These are phyloP conservation scores for Macquaria australasica DNA, from an alignment of 2,113 vertebrate species.

Conservation along the genomic window DNA sequence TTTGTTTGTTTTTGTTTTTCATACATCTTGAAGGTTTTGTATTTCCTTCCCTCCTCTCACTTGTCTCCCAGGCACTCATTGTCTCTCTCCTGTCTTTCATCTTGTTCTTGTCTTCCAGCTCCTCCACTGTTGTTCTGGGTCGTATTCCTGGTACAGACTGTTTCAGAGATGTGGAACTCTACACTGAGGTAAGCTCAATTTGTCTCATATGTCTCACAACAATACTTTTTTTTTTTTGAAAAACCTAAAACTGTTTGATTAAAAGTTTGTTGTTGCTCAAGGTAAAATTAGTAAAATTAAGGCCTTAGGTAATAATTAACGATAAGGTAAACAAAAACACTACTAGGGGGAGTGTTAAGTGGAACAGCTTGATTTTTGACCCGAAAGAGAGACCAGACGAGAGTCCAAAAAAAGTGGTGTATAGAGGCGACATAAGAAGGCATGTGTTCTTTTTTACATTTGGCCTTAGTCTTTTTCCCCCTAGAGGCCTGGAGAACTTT, in stretches of 20 bases:
- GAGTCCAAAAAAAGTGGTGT: no score
- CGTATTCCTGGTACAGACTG: constrained; percentile 85
- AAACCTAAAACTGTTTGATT: not conserved
- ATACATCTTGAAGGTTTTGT: no score
- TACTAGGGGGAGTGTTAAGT: no score
- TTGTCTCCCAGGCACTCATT: constrained; percentile 1
- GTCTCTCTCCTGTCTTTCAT: constrained; percentile 29
- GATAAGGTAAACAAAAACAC: not conserved
- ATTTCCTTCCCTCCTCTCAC: constrained; percentile 13
- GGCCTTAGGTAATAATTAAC: not conserved
- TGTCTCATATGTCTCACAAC: not conserved
- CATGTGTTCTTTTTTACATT: no score
- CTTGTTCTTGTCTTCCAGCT: constrained; percentile 76
- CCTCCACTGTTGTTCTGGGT: constrained; percentile 86
- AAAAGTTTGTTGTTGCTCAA: not conserved
- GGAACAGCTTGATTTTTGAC: no score
- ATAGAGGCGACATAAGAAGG: no score
- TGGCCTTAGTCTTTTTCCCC: no score
- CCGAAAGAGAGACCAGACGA: no score
- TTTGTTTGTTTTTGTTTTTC: not conserved
- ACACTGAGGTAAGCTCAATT: constrained; percentile 71
- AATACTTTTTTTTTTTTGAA: not conserved
- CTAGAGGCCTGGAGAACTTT: no score
- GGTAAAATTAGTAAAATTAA: not conserved
- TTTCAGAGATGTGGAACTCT: constrained; percentile 88